phyloP scores from a whole-genome alignment of 2,113 vertebrate genomes.

The Trichechus manatus region DNA sequence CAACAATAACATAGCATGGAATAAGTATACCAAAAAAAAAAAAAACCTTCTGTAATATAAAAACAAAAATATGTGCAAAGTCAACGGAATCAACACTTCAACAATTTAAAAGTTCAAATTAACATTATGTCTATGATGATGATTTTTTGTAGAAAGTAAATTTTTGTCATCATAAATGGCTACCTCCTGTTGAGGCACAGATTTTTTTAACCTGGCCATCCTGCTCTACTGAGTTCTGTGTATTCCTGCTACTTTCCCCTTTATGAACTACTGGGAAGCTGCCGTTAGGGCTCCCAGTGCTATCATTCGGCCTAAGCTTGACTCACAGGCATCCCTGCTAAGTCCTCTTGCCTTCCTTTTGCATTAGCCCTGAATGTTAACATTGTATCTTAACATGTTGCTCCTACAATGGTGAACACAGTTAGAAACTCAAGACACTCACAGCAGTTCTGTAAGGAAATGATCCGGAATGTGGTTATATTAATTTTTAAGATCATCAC shows the following conservation, averaged over 20 bases:
- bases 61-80: not conserved
- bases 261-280: not conserved
- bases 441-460: not conserved
- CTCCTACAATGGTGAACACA: not conserved
- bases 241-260: not conserved
- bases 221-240: not conserved
- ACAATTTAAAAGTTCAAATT: not conserved
- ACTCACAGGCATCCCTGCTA: not conserved
- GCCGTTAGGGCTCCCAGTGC: not conserved
- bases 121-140: not conserved
- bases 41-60: not conserved
- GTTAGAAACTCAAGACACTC: not conserved
- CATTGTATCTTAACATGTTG: not conserved
- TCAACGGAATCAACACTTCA: slow-evolving; percentile 9
- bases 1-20: not conserved
- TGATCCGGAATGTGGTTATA: not conserved
- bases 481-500: slow-evolving; percentile 11
- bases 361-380: not conserved
- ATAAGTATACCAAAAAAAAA: not conserved
- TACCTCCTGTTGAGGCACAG: not conserved
- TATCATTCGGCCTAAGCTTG: not conserved
- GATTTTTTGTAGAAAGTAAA: not conserved
- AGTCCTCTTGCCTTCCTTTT: not conserved
- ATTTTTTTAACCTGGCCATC: not conserved
- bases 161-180: not conserved